Base-by-base conservation (phyloP, 2,888 invertebrate genomes). In the Ceraclea dissimilis region DNA sequence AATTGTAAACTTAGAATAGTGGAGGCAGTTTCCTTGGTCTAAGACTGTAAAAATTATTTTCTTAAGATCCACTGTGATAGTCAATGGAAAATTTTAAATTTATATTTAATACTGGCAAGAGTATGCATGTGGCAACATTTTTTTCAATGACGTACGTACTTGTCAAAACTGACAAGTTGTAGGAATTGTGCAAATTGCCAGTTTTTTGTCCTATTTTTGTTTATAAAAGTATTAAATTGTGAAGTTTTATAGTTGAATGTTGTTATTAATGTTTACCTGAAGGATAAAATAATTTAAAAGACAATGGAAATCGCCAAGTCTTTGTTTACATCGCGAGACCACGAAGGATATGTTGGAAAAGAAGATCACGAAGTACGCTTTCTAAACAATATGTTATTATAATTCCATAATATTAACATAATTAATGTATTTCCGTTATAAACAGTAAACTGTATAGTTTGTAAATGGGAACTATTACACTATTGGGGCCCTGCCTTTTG, bases 281-380 rank as follows among this genome's bases (percentile, higher is more conserved):
- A 39, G 4, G 39, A 8, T 39, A 8, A 39, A 39, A 8, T 16
- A 13, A 13, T 5, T 4, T 13, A 8, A n/a, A 6, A 6, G 16
- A 70, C 66, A 65, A 94, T 94, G 94, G 93, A 96, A 74, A 83
- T 93, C 69, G 94, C 94, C 1, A 92, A 93, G 75, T 90, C 92
- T 48, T 78, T 95, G 62, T 95, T 95, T 74, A 88, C 87, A 64
- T 84, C 85, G 51, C 80, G 92, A 63, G 88, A 89, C 68, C 90
- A 91, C 68, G 92, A 88, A 65, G 95, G 94, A 65, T 95, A 95
- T 73, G 90, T 91, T 65, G 90, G 90, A 54, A 88, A 88, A 68
- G 87, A 86, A 69, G 89, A 89, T 70, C 88, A 90, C 68, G 82
- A 80, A 70, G 86, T 86, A 76, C 76, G 76, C 72, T 49, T 16